Base-by-base conservation (phyloP, 2,113 vertebrate genomes). In the Oceanites oceanicus region DNA sequence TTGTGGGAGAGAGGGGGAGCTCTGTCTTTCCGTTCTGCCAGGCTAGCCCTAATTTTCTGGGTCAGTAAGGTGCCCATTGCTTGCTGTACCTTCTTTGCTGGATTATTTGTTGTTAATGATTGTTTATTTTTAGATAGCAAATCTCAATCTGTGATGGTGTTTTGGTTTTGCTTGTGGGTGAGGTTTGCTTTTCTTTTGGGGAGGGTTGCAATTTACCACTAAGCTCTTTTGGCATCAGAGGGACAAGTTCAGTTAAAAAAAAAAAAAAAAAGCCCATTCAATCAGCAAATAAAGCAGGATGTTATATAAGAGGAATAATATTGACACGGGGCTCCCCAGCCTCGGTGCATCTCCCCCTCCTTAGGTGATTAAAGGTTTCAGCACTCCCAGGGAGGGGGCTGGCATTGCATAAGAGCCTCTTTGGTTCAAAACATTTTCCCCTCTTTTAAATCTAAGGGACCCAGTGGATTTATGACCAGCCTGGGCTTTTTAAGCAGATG, bases 301-400 rank as follows among this genome's bases (percentile, higher is more conserved):
- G 95, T 96, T 98, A 97, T 44, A 26, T 97, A 98, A 98, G 80
- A 86, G 71, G 27, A 96, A 94, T 94, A 94, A 94, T 49, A 95
- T 62, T 94, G 93, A 96, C 96, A 84, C 1, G n/a, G 76, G 84
- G 91, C 74, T 95, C 91, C 72, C 89, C 3, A 14, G 68, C 85
- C 95, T 71, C 2, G 0, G 23, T 65, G 73, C 49, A 18, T 93
- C 92, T 90, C 90, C 86, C 77, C 73, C 55, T 97, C 91, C 49
- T 91, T 96, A 96, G 90, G 94, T 97, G 98, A 98, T 98, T 98
- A 97, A 96, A 96, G 80, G 91, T 90, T 97, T 96, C 97, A 97
- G 96, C 91, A 58, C 76, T 87, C 78, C 56, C 88, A 88, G 95
- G 92, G 91, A 93, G 76, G 65, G 72, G 86, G 72, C 47, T 72